These are phyloP conservation scores for Rotaria socialis DNA, from an alignment of 2,888 invertebrate species.

Conservation along the genomic window DNA sequence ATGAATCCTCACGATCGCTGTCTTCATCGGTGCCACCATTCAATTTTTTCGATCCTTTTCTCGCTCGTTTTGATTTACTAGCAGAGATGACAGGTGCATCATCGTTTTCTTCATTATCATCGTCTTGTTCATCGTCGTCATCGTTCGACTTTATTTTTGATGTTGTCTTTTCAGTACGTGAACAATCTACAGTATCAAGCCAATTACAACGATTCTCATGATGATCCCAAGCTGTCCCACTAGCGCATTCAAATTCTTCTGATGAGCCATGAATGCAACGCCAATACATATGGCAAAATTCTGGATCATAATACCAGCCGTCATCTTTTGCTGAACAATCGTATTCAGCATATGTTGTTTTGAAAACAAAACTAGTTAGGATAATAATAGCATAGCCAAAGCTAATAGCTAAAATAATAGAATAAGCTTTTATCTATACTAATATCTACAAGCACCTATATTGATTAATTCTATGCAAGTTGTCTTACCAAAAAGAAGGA, in stretches of 20 bases:
- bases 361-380: not conserved
- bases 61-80: not conserved
- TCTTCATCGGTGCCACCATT: not conserved
- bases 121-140: constrained; percentile 22
- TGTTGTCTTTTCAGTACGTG: constrained; percentile 23
- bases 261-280: constrained; percentile 44
- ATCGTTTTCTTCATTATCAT: constrained; percentile 3
- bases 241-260: constrained; percentile 46
- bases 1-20: not conserved
- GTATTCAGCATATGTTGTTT: constrained; percentile 30
- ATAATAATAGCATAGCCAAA: not conserved
- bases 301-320: constrained; percentile 44
- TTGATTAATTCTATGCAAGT: too few relatives aligned
- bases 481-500: not conserved
- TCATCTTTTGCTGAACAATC: constrained; percentile 44
- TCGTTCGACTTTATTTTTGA: not conserved
- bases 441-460: not conserved
- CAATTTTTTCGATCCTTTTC: not conserved
- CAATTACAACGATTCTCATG: constrained; percentile 43
- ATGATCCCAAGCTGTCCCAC: constrained; percentile 46
- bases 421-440: not conserved
- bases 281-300: constrained; percentile 47
- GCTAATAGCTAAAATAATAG: not conserved
- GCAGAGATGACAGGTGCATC: not conserved
- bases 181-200: constrained; percentile 46